A percentile compares a stretch with the other conserved stretches of the same genome.
Conservation (phyloP, 2,113 vertebrate species). For the Empidonax alnorum region DNA sequence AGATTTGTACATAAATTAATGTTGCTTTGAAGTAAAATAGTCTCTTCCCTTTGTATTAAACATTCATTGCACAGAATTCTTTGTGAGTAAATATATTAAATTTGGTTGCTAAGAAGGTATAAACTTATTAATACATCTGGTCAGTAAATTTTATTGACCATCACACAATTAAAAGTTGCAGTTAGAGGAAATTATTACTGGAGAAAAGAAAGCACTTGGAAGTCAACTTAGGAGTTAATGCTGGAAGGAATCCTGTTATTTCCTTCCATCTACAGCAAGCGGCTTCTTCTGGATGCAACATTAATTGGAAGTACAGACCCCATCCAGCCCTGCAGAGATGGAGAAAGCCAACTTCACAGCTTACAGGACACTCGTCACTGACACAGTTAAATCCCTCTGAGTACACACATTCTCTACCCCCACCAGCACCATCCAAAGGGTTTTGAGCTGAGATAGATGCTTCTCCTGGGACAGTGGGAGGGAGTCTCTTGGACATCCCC, state of each 20-base stretch:
- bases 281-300: slow-evolving; percentile 39
- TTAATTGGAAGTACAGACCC: slow-evolving; percentile 53
- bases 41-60: slow-evolving; percentile 62
- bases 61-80: slow-evolving; percentile 61
- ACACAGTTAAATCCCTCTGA: neutral
- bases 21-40: slow-evolving; percentile 68
- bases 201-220: slow-evolving; percentile 51
- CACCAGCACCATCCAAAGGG: neutral
- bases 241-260: slow-evolving; percentile 36
- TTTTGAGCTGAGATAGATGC: neutral
- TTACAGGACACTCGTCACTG: neutral
- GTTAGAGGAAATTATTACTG: slow-evolving; percentile 42
- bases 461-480: neutral
- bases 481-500: neutral
- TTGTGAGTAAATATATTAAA: slow-evolving; percentile 74
- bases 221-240: slow-evolving; percentile 33
- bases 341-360: neutral
- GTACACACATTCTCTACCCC: neutral
- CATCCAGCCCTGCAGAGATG: slow-evolving; percentile 24
- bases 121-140: slow-evolving; percentile 55
- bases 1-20: slow-evolving; percentile 67
- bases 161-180: slow-evolving; percentile 14
- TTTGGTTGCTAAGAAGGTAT: slow-evolving; percentile 69
- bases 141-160: slow-evolving; percentile 38
- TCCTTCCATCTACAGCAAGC: neutral